These are phyloP conservation scores for Plestiodon gilberti DNA, from an alignment of 2,113 vertebrate species.

Conservation along the genomic window DNA sequence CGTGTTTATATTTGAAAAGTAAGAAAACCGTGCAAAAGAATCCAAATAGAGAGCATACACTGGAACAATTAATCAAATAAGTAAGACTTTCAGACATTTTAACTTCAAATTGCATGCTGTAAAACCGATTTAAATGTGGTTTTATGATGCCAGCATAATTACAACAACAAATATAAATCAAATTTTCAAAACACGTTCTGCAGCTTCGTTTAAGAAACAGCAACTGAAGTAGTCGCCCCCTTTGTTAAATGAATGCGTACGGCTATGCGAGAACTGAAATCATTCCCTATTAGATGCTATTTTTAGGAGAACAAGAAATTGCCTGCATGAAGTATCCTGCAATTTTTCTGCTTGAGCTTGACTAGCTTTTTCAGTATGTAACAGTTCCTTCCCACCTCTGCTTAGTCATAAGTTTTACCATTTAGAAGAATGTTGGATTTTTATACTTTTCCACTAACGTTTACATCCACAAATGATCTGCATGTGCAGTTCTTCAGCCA, in stretches of 20 bases:
- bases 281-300: background rate
- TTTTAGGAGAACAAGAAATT: background rate
- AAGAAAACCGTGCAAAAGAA: background rate
- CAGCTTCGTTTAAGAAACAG: background rate
- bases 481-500: background rate
- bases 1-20: background rate
- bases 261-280: background rate
- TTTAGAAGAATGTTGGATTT: background rate
- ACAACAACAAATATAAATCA: background rate
- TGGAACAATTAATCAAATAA: background rate
- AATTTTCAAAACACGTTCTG: background rate
- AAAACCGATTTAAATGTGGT: background rate
- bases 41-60: background rate
- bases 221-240: slow-evolving; percentile 3
- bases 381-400: background rate
- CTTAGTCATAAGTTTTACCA: background rate
- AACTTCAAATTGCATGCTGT: background rate
- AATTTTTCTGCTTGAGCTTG: background rate
- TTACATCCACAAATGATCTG: background rate
- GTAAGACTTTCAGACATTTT: background rate
- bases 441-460: background rate
- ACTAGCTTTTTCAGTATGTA: background rate
- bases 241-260: background rate
- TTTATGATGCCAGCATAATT: background rate
- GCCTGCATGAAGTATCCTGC: background rate